phyloP scores from a whole-genome alignment of 2,113 vertebrate genomes.

The Tachysurus vachellii region DNA sequence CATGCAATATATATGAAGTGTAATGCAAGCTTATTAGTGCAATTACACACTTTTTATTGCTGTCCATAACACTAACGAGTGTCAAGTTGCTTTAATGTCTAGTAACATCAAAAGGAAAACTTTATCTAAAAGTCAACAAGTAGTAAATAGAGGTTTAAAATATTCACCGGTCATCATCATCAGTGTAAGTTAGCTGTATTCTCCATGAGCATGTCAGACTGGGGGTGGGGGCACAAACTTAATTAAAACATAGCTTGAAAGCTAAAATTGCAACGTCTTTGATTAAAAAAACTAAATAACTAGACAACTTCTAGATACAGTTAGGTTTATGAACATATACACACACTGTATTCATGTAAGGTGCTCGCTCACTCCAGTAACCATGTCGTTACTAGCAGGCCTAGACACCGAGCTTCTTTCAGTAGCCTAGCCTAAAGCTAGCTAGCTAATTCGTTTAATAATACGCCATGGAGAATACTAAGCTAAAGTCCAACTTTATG shows the following conservation, averaged over 20 bases:
- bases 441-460: neutral
- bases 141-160: neutral
- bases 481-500: neutral
- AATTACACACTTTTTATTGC: neutral
- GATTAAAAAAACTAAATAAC: neutral
- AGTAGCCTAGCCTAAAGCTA: neutral
- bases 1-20: neutral
- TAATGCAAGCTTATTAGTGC: neutral
- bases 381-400: neutral
- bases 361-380: neutral
- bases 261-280: neutral
- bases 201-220: slow-evolving; percentile 1
- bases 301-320: too few relatives aligned
- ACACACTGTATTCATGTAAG: too few relatives aligned
- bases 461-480: neutral
- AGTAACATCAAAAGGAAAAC: neutral
- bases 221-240: neutral
- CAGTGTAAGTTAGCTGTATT: neutral
- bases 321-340: too few relatives aligned
- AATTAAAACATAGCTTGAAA: neutral
- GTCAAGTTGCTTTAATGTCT: neutral
- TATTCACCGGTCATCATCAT: neutral
- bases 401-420: neutral
- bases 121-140: neutral
- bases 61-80: neutral